phyloP scores from a whole-genome alignment of 2,797 vertebrate species.

The Hippopotamyrus pictus region DNA sequence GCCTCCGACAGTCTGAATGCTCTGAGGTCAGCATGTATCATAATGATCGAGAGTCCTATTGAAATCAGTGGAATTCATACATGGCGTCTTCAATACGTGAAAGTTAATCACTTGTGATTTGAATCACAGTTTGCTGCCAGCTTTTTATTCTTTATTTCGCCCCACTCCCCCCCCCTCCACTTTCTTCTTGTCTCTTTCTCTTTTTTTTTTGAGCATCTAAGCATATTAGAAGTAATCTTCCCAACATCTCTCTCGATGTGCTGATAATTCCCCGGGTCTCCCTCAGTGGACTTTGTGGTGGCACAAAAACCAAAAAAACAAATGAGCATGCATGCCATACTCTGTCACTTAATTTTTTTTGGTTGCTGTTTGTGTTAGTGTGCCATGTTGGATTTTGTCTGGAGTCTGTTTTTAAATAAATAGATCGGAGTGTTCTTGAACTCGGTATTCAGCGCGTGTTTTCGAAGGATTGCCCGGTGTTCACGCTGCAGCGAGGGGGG shows the following conservation, averaged over 20 bases:
- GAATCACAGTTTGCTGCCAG: not conserved
- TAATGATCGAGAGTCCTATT: not conserved
- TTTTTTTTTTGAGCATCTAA: not conserved
- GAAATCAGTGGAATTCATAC: conserved; percentile 8
- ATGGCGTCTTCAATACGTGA: not conserved
- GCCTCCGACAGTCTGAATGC: not conserved
- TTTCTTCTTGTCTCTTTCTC: not conserved
- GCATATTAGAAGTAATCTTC: not conserved
- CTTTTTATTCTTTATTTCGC: not conserved
- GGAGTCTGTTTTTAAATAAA: not conserved
- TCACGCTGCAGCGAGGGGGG: not conserved
- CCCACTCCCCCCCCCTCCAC: not conserved
- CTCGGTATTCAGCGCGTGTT: not conserved
- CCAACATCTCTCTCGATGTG: not conserved
- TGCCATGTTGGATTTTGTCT: not conserved
- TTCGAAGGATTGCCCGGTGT: not conserved
- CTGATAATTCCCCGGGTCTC: not conserved
- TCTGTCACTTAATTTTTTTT: not conserved
- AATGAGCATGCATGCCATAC: not conserved
- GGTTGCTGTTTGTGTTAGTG: not conserved
- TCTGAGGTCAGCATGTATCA: conserved; percentile 17
- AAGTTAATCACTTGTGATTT: conserved; percentile 8
- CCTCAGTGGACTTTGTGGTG: not conserved
- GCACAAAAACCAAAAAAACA: too few relatives aligned
- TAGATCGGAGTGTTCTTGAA: not conserved